Evolutionary conservation across 2,113 vertebrate genomes (phyloP).

Genomic region (Tursiops truncatus): DNA sequence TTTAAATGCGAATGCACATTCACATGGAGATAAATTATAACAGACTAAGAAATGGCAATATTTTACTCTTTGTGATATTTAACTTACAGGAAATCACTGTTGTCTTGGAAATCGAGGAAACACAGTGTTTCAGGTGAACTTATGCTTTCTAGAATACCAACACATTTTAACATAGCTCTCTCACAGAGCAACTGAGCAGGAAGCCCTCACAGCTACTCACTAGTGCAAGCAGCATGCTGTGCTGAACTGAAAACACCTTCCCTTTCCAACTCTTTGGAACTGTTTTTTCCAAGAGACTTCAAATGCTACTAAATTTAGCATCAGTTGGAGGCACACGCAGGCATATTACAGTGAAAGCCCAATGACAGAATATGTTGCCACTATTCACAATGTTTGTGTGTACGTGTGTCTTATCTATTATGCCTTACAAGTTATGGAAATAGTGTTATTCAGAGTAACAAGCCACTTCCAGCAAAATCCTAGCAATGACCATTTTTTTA

Average conservation of each 20-base stretch:
- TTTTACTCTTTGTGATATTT: not conserved
- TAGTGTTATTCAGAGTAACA: slow-evolving; percentile 71
- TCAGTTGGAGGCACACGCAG: slow-evolving; percentile 71
- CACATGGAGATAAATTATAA: slow-evolving; percentile 15
- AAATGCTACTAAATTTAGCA: slow-evolving; percentile 78
- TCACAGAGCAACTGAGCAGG: slow-evolving; percentile 20
- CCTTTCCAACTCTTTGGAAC: slow-evolving; percentile 70
- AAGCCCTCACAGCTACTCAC: not conserved
- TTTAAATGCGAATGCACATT: not conserved
- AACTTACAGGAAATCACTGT: not conserved
- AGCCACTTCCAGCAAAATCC: slow-evolving; percentile 70
- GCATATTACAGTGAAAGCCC: slow-evolving; percentile 71
- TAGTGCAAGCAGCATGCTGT: slow-evolving; percentile 57
- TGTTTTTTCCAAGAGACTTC: slow-evolving; percentile 66
- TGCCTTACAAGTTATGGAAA: slow-evolving; percentile 70
- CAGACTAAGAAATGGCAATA: not conserved
- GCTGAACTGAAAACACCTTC: slow-evolving; percentile 78
- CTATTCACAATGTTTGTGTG: slow-evolving; percentile 73
- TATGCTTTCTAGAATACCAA: slow-evolving; percentile 18
- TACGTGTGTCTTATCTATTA: slow-evolving; percentile 49
- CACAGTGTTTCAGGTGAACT: slow-evolving; percentile 20
- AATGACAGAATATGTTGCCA: slow-evolving; percentile 45
- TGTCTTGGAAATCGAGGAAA: slow-evolving; percentile 25
- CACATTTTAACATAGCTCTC: slow-evolving; percentile 53
- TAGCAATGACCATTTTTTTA: slow-evolving; percentile 67